Percentiles rank a stretch among this genome's conserved stretches.
Conservation (phyloP, 1,140 invertebrate genomes). For the Ridgeia piscesae region DNA sequence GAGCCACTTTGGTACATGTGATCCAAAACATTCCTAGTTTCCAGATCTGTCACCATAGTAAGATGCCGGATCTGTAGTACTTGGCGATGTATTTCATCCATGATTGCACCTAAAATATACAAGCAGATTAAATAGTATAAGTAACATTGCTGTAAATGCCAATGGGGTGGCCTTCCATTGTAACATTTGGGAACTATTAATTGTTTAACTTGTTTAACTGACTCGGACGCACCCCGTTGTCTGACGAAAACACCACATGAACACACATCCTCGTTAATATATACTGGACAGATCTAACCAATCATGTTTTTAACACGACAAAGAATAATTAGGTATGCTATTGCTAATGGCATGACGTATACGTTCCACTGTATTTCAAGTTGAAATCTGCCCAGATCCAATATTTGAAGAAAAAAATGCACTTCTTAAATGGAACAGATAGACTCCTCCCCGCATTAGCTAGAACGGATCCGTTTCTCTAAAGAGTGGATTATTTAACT, state of each 20-base stretch:
- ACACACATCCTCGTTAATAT: too few relatives aligned
- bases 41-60: not conserved
- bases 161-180: too few relatives aligned
- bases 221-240: too few relatives aligned
- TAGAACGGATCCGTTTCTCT: not conserved
- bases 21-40: not conserved
- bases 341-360: not conserved
- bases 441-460: not conserved
- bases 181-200: too few relatives aligned
- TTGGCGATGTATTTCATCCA: not conserved
- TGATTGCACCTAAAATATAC: not conserved
- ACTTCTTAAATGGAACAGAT: not conserved
- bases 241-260: too few relatives aligned
- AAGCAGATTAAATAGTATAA: too few relatives aligned
- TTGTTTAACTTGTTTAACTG: too few relatives aligned
- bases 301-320: too few relatives aligned
- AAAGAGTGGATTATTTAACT: not conserved
- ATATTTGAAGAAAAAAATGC: not conserved
- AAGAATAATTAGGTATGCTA: not conserved
- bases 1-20: not conserved
- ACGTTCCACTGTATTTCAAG: not conserved
- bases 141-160: too few relatives aligned
- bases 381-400: not conserved
- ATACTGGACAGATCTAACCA: too few relatives aligned
- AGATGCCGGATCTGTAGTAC: not conserved